phyloP scores from a whole-genome alignment of 2,113 vertebrate species.

The Varanus salvator region DNA sequence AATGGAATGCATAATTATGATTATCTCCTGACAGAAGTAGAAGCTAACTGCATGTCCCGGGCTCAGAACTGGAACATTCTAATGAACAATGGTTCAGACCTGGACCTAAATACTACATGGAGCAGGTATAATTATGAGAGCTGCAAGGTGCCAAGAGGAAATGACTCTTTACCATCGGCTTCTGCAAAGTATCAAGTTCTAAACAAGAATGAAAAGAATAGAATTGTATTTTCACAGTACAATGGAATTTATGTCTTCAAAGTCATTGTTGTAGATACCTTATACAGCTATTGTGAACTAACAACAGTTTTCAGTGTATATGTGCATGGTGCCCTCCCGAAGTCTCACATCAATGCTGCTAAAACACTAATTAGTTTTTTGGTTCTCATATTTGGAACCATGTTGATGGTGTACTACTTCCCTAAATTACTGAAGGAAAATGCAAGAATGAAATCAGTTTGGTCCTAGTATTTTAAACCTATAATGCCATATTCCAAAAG shows the following conservation, averaged over 20 bases:
- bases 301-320: neutral
- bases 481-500: neutral
- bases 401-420: slow-evolving; percentile 14
- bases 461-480: neutral
- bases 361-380: neutral
- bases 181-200: slow-evolving; percentile 13
- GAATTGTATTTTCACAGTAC: neutral
- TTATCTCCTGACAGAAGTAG: neutral
- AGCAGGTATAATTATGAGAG: slow-evolving; percentile 7
- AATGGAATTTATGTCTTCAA: slow-evolving; percentile 7
- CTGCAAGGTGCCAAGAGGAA: neutral
- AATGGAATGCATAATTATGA: slow-evolving; percentile 4
- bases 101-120: neutral
- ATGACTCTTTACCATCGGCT: neutral
- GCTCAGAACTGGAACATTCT: neutral
- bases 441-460: neutral
- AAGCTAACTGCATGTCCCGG: neutral
- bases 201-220: neutral
- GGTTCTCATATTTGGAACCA: slow-evolving; percentile 28
- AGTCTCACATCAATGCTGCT: neutral
- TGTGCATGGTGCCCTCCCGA: neutral
- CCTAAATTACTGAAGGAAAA: neutral
- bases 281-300: neutral
- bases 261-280: neutral
- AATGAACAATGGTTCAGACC: neutral